A percentile compares a stretch with the other conserved stretches of the same genome.
Conservation (phyloP, 2,888 invertebrate species). For the Maniola hyperantus region DNA sequence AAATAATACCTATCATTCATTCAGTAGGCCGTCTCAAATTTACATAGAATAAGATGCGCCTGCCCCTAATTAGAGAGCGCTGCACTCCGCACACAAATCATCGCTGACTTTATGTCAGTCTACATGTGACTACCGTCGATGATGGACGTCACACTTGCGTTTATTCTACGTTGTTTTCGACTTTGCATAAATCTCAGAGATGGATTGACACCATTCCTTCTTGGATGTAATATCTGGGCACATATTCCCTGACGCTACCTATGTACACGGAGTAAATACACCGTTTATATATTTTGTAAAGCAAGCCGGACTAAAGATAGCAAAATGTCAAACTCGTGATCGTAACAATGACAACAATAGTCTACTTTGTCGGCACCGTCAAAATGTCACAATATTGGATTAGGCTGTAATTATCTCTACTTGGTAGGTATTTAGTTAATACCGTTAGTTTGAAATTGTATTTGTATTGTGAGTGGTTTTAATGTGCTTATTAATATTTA, state of each 20-base stretch:
- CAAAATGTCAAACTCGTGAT: slow-evolving; percentile 41
- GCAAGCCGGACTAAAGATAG: slow-evolving; percentile 20
- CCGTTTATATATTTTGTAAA: slow-evolving; percentile 13
- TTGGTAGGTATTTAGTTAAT: too few species aligned
- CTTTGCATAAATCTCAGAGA: slow-evolving; percentile 37
- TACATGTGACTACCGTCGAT: slow-evolving; percentile 42
- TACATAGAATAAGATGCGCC: slow-evolving; percentile 71
- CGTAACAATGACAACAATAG: slow-evolving; percentile 35
- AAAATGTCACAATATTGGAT: slow-evolving; percentile 30
- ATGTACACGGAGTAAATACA: not conserved
- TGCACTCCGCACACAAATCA: slow-evolving; percentile 62
- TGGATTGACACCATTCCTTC: slow-evolving; percentile 35
- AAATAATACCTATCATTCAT: slow-evolving; percentile 44
- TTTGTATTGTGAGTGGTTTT: too few species aligned
- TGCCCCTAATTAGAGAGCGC: slow-evolving; percentile 67
- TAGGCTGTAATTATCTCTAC: not conserved
- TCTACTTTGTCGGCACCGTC: slow-evolving; percentile 32
- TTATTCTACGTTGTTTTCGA: slow-evolving; percentile 35
- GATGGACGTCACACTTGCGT: slow-evolving; percentile 41
- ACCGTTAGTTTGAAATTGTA: too few species aligned
- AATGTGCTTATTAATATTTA: too few species aligned
- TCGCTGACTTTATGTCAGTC: slow-evolving; percentile 58
- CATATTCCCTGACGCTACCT: slow-evolving; percentile 6
- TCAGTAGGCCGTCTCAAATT: slow-evolving; percentile 54
- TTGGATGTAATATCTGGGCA: slow-evolving; percentile 21